These are phyloP conservation scores for Helostoma temminkii DNA, from an alignment of 2,797 vertebrate species.

Conservation along the genomic window DNA sequence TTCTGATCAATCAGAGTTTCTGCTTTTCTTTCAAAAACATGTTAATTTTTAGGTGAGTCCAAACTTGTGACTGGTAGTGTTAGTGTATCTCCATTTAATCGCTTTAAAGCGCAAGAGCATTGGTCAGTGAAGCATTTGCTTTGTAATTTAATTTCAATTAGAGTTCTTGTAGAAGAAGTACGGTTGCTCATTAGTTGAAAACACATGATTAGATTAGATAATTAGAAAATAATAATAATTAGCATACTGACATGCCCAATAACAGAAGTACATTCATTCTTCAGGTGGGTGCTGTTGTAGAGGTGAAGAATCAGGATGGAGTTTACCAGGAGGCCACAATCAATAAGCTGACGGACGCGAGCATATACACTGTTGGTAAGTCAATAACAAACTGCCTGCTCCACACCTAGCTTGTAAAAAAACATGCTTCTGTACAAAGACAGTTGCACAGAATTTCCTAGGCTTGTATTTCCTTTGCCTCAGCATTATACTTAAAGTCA, in stretches of 20 bases:
- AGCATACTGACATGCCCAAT: slow-evolving; percentile 17
- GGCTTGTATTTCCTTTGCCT: background rate
- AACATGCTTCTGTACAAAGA: slow-evolving; percentile 7
- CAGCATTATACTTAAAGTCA: background rate
- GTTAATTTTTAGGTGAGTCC: too few relatives aligned
- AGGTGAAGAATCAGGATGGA: slow-evolving; percentile 87
- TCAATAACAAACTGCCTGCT: slow-evolving; percentile 41
- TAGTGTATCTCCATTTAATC: background rate
- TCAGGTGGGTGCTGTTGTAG: slow-evolving; percentile 86
- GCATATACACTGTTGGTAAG: slow-evolving; percentile 89
- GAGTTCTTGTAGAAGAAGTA: slow-evolving; percentile 26
- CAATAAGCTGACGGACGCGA: slow-evolving; percentile 88
- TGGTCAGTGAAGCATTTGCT: slow-evolving; percentile 1
- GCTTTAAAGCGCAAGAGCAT: slow-evolving; percentile 5
- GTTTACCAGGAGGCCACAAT: slow-evolving; percentile 87
- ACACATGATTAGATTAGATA: slow-evolving; percentile 33
- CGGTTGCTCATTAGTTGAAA: slow-evolving; percentile 37
- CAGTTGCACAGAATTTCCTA: background rate
- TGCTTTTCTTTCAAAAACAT: too few relatives aligned
- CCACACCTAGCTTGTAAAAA: background rate
- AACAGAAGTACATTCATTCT: slow-evolving; percentile 44
- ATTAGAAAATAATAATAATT: slow-evolving; percentile 16
- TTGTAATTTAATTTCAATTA: slow-evolving; percentile 40
- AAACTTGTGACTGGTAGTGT: too few relatives aligned
- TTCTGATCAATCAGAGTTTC: too few relatives aligned